Evolutionary conservation across 2,888 invertebrate species (phyloP).

Genomic region (Sicus ferrugineus): DNA sequence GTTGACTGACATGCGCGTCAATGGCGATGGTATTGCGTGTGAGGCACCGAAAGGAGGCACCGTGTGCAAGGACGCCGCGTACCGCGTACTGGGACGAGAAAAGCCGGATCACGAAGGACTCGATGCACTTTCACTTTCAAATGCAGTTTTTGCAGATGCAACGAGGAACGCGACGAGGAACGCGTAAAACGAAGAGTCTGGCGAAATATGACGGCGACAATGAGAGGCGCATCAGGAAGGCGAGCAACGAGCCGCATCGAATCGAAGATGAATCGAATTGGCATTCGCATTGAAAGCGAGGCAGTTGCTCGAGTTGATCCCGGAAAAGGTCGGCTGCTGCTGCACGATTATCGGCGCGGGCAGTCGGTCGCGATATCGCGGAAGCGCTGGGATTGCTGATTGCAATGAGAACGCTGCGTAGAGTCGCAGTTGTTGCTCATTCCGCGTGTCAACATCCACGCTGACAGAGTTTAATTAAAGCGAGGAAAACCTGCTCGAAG

Average conservation of each 20-base stretch:
- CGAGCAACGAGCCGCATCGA: too few relatives aligned
- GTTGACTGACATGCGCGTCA: neutral
- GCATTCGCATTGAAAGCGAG: neutral
- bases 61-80: too few relatives aligned
- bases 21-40: neutral
- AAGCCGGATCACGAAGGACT: neutral
- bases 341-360: neutral
- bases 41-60: neutral
- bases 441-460: too few relatives aligned
- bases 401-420: too few relatives aligned
- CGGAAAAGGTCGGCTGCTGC: neutral
- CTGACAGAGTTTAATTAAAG: neutral
- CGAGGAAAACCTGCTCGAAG: slow-evolving; percentile 1
- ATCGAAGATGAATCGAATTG: too few relatives aligned
- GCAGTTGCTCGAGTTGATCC: neutral
- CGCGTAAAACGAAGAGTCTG: neutral
- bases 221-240: neutral
- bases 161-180: neutral
- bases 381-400: too few relatives aligned
- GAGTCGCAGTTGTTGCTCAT: too few relatives aligned
- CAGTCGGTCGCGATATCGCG: neutral
- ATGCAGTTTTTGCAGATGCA: neutral
- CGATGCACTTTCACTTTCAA: neutral
- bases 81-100: too few relatives aligned
- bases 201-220: neutral